Base-by-base conservation (phyloP, 2,888 invertebrate genomes). In the Tetanocera ferruginea region DNA sequence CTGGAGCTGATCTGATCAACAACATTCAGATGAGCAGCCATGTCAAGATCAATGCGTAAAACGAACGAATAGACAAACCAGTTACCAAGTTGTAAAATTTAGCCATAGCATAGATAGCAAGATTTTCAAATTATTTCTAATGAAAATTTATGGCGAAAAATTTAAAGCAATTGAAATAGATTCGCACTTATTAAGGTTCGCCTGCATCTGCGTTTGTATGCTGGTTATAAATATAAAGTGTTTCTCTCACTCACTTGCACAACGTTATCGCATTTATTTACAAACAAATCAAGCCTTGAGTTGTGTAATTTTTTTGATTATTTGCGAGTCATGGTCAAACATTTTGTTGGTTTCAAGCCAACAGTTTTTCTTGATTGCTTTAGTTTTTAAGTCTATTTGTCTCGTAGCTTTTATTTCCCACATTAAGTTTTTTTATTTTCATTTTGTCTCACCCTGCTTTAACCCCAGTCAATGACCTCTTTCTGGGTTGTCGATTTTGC, bases 101-200 rank as follows among this genome's bases (percentile, higher is more conserved):
- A 57, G 60, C 28, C 14, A 28, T 28, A 4, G 60, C 8, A 67
- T 23, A n/a, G 11, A 67, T 23, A n/a, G 11, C 34, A 67, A 23
- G 11, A 67, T 19, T n/a, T 25, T 25, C 28, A 25, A 5, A 67
- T 19, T 19, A 37, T 19, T 57, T 37, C 19, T 60, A 55, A 72
- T 37, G 60, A 23, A 25, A 72, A 72, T 72, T 72, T 72, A 72
- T 37, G 37, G 72, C 57, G n/a, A 51, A 34, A 37, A 34, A 55
- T 70, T 70, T 25, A 70, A 51, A 70, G 69, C 51, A 70, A 70
- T 70, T 70, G 51, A 28, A 37, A 17, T 25, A 6, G 34, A 19
- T n/a, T 23, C 23, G 5, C 49, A 60, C 19, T 67, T 5, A 43
- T 11, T 19, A 37, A 67, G 8, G 23, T 19, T 5, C n/a, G 19